These are phyloP conservation scores for Pseudopleuronectes americanus DNA, from an alignment of 2,797 vertebrate genomes.

Conservation along the genomic window DNA sequence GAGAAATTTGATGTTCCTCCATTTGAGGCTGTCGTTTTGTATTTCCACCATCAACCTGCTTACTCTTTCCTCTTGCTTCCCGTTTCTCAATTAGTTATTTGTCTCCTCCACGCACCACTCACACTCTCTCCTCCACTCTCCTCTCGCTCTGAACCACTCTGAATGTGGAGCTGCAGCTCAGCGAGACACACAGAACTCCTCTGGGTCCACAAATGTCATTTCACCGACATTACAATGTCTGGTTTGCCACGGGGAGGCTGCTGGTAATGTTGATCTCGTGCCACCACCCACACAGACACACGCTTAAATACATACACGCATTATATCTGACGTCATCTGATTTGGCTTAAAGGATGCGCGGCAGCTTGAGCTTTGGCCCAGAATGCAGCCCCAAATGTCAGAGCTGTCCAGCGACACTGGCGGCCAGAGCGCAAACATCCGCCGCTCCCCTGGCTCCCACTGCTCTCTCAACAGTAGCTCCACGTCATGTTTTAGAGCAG, in stretches of 20 bases:
- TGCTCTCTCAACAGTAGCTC: conserved; percentile 36
- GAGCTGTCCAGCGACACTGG: conserved; percentile 68
- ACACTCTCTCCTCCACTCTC: not conserved
- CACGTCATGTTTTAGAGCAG: too few relatives aligned
- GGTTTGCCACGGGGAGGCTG: conserved; percentile 59
- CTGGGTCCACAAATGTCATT: conserved; percentile 67
- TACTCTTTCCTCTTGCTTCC: conserved; percentile 20
- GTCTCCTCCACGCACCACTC: not conserved
- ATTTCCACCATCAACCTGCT: conserved; percentile 16
- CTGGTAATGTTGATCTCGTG: conserved; percentile 55
- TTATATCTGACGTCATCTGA: conserved; percentile 61
- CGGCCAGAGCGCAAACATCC: conserved; percentile 45
- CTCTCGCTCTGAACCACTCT: conserved; percentile 7
- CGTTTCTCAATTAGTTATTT: conserved; percentile 25
- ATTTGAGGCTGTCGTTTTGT: conserved; percentile 40
- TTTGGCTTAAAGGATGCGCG: conserved; percentile 49
- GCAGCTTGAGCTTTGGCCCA: conserved; percentile 62
- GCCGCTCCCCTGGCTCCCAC: conserved; percentile 35
- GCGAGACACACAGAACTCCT: conserved; percentile 43
- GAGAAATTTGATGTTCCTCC: conserved; percentile 25
- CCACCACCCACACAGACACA: conserved; percentile 41
- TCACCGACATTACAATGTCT: conserved; percentile 53
- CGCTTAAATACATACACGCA: conserved; percentile 16
- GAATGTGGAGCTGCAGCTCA: conserved; percentile 41
- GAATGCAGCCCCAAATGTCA: conserved; percentile 69